Evolutionary conservation across 1,140 invertebrate genomes (phyloP), one percentile per base, ranked within the genome.

Genomic region (Drosophila subpulchrella): DNA sequence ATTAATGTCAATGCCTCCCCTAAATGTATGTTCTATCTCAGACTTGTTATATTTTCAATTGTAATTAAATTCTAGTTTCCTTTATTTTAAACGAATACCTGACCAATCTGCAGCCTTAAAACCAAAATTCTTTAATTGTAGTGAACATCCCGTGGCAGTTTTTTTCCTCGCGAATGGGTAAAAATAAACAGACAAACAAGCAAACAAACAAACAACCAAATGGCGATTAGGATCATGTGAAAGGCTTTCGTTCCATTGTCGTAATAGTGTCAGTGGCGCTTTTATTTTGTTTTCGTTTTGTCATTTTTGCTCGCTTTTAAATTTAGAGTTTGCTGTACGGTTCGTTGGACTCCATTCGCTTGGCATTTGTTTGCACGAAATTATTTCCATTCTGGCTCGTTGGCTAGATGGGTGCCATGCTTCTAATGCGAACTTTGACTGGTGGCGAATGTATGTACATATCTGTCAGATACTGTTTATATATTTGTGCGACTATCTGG

Each of bases 381-480:
- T 62, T 59, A 63, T 73, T 60, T 81, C 50, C 67, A 75, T 78
- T 70, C 67, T 54, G 46, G 34, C 44, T 61, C 17, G 17, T 36
- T 65, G 32, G 65, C 39, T 50, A 27, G 47, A 34, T 42, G 53
- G 17, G 58, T 24, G 70, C 41, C 58, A 55, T 51, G 42, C 36
- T 44, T 24, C 44, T 73, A 86, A 86, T 83, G 84, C 51, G 75
- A 88, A 88, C 83, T 86, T 88, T 88, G 83, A 88, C 83, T 88
- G 71, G 30, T 38, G 41, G 74, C 47, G 47, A 48, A 53, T 32
- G 50, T 56, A 46, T 8, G 20, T 46, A 46, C 17, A 24, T 46
- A 50, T 61, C 36, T 17, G n/a, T 17, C 38, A 42, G 20, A 32
- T 50, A 46, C 10, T 10, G 4, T 20, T 3, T 46, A 41, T 58